These are phyloP conservation scores for Macaria liturata DNA, from an alignment of 2,888 invertebrate species.

Conservation along the genomic window DNA sequence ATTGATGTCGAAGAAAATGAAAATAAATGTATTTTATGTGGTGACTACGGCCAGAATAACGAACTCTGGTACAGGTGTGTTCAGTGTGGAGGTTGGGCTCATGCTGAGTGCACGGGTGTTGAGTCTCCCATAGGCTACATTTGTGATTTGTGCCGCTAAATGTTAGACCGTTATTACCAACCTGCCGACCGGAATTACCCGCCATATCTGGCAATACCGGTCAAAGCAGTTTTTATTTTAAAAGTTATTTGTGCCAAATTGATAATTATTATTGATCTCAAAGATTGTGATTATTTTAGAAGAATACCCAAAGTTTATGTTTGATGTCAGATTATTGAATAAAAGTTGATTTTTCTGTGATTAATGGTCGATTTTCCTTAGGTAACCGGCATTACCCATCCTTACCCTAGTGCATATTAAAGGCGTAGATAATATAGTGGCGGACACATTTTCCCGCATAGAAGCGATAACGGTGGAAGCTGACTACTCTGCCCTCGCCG, in stretches of 20 bases:
- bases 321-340: conserved; percentile 4
- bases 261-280: conserved; percentile 1
- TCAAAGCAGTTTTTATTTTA: too few relatives aligned
- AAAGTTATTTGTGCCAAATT: too few relatives aligned
- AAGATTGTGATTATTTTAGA: conserved; percentile 1
- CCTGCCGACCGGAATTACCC: too few relatives aligned
- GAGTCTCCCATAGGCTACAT: too few relatives aligned
- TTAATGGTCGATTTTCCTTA: conserved; percentile 2
- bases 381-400: conserved; percentile 1
- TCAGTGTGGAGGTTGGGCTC: conserved; percentile 1
- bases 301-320: conserved; percentile 1
- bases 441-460: too few relatives aligned
- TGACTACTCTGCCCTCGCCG: too few relatives aligned
- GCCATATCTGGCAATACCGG: too few relatives aligned
- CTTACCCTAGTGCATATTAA: too few relatives aligned
- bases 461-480: too few relatives aligned
- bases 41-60: conserved; percentile 3
- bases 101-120: conserved; percentile 1
- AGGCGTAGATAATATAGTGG: too few relatives aligned
- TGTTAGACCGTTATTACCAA: too few relatives aligned
- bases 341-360: background rate
- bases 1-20: background rate
- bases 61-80: conserved; percentile 3
- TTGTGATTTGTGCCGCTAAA: too few relatives aligned
- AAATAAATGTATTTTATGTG: conserved; percentile 1